Conservation (phyloP, 2,888 invertebrate genomes). For the Orchesellides sinensis region DNA sequence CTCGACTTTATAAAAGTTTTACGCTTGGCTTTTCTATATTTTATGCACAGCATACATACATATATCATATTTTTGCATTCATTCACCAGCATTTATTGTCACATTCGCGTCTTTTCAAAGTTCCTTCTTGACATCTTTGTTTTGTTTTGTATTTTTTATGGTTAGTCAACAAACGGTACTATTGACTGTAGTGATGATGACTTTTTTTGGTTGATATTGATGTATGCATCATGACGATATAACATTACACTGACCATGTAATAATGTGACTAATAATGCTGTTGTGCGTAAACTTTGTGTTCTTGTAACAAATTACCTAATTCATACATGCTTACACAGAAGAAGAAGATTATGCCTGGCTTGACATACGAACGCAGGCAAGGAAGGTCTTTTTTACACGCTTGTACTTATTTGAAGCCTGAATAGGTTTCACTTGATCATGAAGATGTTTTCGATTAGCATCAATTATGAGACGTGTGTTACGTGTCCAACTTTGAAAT, state of each 20-base stretch:
- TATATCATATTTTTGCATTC: background rate
- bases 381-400: background rate
- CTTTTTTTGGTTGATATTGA: slow-evolving; percentile 7
- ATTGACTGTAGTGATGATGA: slow-evolving; percentile 26
- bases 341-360: too few species aligned
- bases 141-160: slow-evolving; percentile 6
- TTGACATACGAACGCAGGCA: too few species aligned
- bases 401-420: background rate
- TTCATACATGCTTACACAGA: slow-evolving; percentile 15
- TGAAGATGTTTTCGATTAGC: slow-evolving; percentile 33
- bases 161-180: background rate
- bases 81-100: background rate
- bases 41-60: background rate
- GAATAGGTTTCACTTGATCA: background rate
- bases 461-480: slow-evolving; percentile 44
- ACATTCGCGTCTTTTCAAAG: background rate
- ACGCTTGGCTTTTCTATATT: background rate
- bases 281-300: slow-evolving; percentile 6
- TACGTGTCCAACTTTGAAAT: slow-evolving; percentile 35
- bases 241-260: slow-evolving; percentile 14
- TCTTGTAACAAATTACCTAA: slow-evolving; percentile 39
- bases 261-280: background rate
- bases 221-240: background rate
- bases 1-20: slow-evolving; percentile 40
- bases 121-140: background rate